Base-by-base conservation (phyloP, 1,140 invertebrate species). In the Nebria ingens region DNA sequence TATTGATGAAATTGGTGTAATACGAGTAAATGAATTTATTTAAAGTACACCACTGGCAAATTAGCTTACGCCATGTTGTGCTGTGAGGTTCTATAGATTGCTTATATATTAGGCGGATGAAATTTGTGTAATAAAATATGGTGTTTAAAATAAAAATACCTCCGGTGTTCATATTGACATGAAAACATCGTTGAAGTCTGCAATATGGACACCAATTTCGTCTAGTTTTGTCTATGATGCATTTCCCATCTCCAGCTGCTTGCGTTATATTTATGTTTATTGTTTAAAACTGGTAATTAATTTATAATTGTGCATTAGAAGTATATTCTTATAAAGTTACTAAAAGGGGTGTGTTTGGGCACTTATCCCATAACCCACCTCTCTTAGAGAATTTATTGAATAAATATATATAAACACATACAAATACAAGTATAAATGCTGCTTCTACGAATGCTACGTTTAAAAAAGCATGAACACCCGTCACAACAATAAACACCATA, bases 381-480 rank as follows among this genome's bases (percentile, higher is more conserved):
- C n/a, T n/a, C n/a, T n/a, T 34, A 54, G 21, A 50, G 29, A 2
- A 56, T 45, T 22, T 49, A 23, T 17, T 3, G 0, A 51, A n/a
- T n/a, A n/a, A n/a, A n/a, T n/a, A n/a, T n/a, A n/a, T n/a, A n/a
- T n/a, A n/a, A 19, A 53, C 51, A 62, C 74, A 75, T 73, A 88
- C 86, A 81, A 59, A 87, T 92, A 65, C 90, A 92, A 40, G 78
- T 77, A 62, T 91, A 91, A 2, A 77, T 68, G 4, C 82, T 80
- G 9, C 79, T 79, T 55, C 81, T 79, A 45, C 89, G 71, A 13
- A 91, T 78, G 55, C 85, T 87, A 61, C 86, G 73, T 69, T 93
- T 93, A 69, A 93, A 93, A 67, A 93, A 93, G 63, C 90, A 93
- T 34, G 86, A 89, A 68, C 90, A 93, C 3, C 90, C 90, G 63